Conservation (phyloP, 2,797 vertebrate species). For the Ataeniobius toweri region DNA sequence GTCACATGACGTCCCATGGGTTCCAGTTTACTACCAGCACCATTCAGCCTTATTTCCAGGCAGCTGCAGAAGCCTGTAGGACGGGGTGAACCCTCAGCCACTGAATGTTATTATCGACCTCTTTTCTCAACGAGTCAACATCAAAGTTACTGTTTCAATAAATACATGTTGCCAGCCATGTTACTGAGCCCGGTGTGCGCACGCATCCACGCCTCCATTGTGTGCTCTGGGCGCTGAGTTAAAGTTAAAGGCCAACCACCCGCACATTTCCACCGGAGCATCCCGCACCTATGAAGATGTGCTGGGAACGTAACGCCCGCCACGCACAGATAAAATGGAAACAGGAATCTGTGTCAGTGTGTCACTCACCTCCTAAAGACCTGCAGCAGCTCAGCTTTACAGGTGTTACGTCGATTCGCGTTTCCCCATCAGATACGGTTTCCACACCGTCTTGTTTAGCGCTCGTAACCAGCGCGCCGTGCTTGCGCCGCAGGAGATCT, state of each 20-base stretch:
- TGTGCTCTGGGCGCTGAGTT: neutral
- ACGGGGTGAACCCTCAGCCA: neutral
- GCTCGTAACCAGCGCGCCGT: too few species aligned
- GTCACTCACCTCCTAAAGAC: conserved; percentile 40
- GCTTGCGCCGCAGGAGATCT: too few species aligned
- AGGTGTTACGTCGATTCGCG: too few species aligned
- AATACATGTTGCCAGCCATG: neutral
- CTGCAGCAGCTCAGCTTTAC: neutral
- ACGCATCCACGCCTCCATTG: neutral
- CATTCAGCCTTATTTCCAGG: neutral
- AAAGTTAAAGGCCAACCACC: neutral
- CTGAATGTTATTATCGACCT: neutral
- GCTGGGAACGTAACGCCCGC: neutral
- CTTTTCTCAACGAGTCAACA: neutral
- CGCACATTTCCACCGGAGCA: neutral
- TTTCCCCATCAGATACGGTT: too few species aligned
- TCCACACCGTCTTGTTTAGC: too few species aligned
- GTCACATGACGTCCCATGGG: neutral
- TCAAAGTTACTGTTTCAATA: neutral
- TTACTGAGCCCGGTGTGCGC: neutral
- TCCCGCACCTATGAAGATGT: neutral
- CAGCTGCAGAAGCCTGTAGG: neutral
- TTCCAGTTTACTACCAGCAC: neutral
- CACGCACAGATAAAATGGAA: neutral
- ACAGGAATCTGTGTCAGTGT: neutral